Evolutionary conservation across 1,140 invertebrate species (phyloP).

Genomic region (Paralvinella palmiformis): DNA sequence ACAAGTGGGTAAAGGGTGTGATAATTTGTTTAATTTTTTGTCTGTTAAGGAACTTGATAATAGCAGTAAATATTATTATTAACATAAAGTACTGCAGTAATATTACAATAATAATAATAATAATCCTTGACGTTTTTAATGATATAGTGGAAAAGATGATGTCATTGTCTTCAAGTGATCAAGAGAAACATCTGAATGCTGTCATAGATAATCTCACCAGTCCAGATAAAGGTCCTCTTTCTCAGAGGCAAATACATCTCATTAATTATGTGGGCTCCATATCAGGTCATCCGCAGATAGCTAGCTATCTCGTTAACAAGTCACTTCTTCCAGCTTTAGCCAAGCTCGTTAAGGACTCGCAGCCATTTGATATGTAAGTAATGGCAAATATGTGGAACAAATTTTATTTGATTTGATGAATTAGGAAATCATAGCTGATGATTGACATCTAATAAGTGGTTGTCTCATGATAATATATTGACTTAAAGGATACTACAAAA

Average conservation of each 20-base stretch:
- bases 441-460: neutral
- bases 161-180: constrained; percentile 39
- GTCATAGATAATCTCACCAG: constrained; percentile 33
- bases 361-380: constrained; percentile 45
- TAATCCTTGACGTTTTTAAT: neutral
- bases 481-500: no score
- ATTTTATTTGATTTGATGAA: no score
- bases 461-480: neutral
- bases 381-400: no score
- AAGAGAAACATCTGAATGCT: constrained; percentile 35
- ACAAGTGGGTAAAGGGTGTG: no score
- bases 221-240: constrained; percentile 45
- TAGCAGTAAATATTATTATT: neutral
- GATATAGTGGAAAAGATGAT: constrained; percentile 37
- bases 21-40: neutral
- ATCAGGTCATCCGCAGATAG: constrained; percentile 26
- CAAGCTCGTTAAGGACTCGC: constrained; percentile 41
- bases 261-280: constrained; percentile 42
- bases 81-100: neutral
- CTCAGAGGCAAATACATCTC: constrained; percentile 45
- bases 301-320: constrained; percentile 30
- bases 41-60: neutral
- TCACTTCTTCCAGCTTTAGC: constrained; percentile 29
- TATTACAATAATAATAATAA: neutral
- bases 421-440: no score